Evolutionary conservation across 2,797 vertebrate genomes (phyloP).

Genomic region (Scleropages formosus): DNA sequence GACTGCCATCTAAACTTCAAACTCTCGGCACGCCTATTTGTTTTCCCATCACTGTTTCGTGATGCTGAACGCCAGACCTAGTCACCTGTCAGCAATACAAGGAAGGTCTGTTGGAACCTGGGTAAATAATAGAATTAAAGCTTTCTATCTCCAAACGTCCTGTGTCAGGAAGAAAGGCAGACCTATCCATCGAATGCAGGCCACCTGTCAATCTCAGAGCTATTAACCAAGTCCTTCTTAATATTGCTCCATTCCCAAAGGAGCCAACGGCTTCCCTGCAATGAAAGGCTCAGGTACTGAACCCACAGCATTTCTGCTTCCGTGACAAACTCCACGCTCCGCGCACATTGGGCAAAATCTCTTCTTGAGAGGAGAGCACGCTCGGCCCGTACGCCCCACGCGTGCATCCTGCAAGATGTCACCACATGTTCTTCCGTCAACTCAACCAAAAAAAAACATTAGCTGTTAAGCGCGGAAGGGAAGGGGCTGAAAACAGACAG

Average conservation of each 20-base stretch:
- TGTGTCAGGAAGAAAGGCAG: neutral
- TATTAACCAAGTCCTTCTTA: neutral
- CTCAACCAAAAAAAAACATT: neutral
- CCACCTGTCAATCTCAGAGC: neutral
- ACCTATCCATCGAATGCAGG: neutral
- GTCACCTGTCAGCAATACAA: neutral
- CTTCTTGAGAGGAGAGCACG: too few relatives aligned
- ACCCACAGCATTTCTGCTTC: neutral
- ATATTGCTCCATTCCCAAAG: neutral
- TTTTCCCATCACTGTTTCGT: neutral
- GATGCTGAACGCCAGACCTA: neutral
- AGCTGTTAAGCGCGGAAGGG: conserved; percentile 16
- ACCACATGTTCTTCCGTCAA: neutral
- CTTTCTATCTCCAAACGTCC: neutral
- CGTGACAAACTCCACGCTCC: neutral
- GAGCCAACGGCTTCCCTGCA: neutral
- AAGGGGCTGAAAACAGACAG: conserved; percentile 27
- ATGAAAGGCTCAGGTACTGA: conserved; percentile 8
- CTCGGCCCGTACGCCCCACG: neutral
- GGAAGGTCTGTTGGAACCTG: neutral
- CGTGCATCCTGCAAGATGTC: neutral
- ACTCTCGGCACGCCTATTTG: neutral
- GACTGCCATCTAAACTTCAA: neutral
- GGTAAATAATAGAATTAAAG: neutral
- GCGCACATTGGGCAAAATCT: too few relatives aligned